Percentiles rank a stretch among this genome's conserved stretches.
Conservation (phyloP, 2,888 invertebrate species). For the Rhimphoctona megacephalus region DNA sequence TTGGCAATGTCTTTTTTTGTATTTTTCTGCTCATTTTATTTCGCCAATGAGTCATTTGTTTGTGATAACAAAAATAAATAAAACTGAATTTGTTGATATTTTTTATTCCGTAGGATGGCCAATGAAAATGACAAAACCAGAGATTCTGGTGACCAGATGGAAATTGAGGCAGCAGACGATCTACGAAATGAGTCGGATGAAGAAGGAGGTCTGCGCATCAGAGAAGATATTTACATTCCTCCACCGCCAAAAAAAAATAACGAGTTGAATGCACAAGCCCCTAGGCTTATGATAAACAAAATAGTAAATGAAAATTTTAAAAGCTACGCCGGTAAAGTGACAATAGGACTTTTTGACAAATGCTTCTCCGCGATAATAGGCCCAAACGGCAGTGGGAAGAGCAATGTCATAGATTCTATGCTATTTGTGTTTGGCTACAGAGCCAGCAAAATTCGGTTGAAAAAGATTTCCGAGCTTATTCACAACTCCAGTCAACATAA, state of each 20-base stretch:
- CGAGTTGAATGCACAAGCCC: slow-evolving; percentile 91
- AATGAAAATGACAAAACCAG: slow-evolving; percentile 45
- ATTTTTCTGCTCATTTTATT: neutral
- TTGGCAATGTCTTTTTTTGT: neutral
- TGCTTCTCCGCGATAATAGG: slow-evolving; percentile 98
- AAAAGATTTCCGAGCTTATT: slow-evolving; percentile 96
- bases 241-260: slow-evolving; percentile 89
- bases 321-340: slow-evolving; percentile 95
- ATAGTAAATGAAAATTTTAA: slow-evolving; percentile 98
- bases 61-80: neutral
- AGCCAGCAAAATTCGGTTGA: slow-evolving; percentile 97
- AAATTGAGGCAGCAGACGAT: slow-evolving; percentile 42
- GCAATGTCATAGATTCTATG: slow-evolving; percentile 99
- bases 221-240: slow-evolving; percentile 93
- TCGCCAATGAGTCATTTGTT: neutral
- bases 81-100: neutral
- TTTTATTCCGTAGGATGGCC: slow-evolving; percentile 56
- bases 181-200: slow-evolving; percentile 63
- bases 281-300: slow-evolving; percentile 95
- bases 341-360: slow-evolving; percentile 98
- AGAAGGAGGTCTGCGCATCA: slow-evolving; percentile 90
- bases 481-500: slow-evolving; percentile 95
- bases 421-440: slow-evolving; percentile 99
- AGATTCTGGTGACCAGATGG: slow-evolving; percentile 64
- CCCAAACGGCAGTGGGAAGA: slow-evolving; percentile 99